Base-by-base conservation (phyloP, 1,140 invertebrate species). In the Wiebesia pumilae region DNA sequence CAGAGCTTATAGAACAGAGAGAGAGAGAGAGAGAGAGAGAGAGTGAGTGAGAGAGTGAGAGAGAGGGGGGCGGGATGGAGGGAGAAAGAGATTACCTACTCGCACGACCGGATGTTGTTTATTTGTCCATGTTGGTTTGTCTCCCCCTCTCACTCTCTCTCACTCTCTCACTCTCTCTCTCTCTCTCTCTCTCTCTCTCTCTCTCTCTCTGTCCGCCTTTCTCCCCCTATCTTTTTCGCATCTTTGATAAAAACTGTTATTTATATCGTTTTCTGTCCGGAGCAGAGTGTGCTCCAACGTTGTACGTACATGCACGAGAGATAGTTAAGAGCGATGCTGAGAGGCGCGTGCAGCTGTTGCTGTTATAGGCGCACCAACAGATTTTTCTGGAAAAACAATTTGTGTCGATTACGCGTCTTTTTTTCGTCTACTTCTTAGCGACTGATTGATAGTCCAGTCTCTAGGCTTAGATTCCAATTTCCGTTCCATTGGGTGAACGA, bases 101-200 rank as follows among this genome's bases (percentile, higher is more conserved):
- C 87, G 81, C 85, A 84, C 83, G 87, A 88, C 87, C 88, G 87
- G 88, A 89, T 88, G 88, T 88, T 88, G 87, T 89, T 86, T 88
- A 88, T 89, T 89, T 87, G 87, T 87, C 89, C 88, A 84, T 88
- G 80, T 89, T 88, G 81, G 83, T 27, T 47, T 67, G 12, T 30
- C 43, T 77, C 27, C 83, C n/a, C 21, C 10, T 21, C 9, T 33
- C 67, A 3, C 1, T 12, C n/a, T n/a, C n/a, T n/a, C n/a, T n/a
- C n/a, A n/a, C n/a, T n/a, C n/a, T n/a, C n/a, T n/a, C n/a, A n/a
- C n/a, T n/a, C n/a, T n/a, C 77, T 79, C 33, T 58, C 51, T 62
- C 77, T 30, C 33, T 69, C 33, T 33, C 12, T 69, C 30, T 3
- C 33, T 12, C 67, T 19, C 43, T 30, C 71, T 27, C 38, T 0